Evolutionary conservation across 1,140 invertebrate genomes (phyloP).

Genomic region (Lanistes nyassanus): DNA sequence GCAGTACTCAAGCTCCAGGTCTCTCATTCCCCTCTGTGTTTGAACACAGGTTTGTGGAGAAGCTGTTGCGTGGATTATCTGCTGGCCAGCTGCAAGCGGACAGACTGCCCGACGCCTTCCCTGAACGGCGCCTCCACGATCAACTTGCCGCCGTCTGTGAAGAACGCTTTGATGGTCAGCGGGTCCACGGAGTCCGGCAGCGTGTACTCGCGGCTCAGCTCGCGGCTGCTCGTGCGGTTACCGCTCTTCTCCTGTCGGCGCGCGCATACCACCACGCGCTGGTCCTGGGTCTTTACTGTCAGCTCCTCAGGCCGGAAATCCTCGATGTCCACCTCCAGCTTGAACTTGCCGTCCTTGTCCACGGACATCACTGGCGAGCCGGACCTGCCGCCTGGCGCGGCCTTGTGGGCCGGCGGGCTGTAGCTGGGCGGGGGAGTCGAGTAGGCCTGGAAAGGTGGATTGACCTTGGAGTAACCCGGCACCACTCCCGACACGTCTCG

Average conservation of each 20-base stretch:
- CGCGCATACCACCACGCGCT: constrained; percentile 58
- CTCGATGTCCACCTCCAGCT: constrained; percentile 61
- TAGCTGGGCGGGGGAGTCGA: constrained; percentile 25
- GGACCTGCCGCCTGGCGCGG: not conserved
- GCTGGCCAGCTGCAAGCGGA: not conserved
- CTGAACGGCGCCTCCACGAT: constrained; percentile 61
- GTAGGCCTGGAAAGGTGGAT: constrained; percentile 23
- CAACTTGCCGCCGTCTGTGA: constrained; percentile 62
- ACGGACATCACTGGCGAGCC: constrained; percentile 33
- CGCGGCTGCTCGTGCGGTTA: constrained; percentile 56
- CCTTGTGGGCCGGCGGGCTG: constrained; percentile 15
- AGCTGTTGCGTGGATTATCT: constrained; percentile 20
- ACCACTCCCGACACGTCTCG: not conserved
- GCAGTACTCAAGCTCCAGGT: too few relatives aligned
- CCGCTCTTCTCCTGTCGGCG: constrained; percentile 56
- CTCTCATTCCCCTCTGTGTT: too few relatives aligned
- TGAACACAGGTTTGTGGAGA: too few relatives aligned
- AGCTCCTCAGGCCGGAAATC: constrained; percentile 63
- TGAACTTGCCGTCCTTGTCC: constrained; percentile 52
- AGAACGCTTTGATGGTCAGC: constrained; percentile 61
- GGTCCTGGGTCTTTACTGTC: constrained; percentile 61
- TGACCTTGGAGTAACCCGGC: not conserved
- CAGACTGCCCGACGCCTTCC: constrained; percentile 20
- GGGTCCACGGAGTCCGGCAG: constrained; percentile 65
- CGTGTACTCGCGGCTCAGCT: constrained; percentile 61